Evolutionary conservation across 2,888 invertebrate genomes (phyloP), one percentile per base, ranked within the genome.

Genomic region (Hydrotaea diabolus): DNA sequence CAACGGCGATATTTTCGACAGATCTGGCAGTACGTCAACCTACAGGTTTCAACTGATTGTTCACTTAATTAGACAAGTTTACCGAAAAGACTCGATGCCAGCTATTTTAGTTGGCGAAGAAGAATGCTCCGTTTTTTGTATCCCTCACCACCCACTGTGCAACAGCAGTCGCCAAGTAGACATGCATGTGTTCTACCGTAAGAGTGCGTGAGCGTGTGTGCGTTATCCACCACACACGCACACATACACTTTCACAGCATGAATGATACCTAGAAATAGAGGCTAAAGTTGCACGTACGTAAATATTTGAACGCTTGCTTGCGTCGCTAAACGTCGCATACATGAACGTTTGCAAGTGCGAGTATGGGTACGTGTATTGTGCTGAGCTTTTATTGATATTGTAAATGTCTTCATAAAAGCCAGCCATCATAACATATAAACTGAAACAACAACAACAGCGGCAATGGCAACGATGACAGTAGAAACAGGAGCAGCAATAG

Each of bases 341-440:
- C 66, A 43, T 66, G 15, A 43, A 19, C 19, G 19, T 19, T 26
- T 59, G 11, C 13, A 15, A 26, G 59, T 26, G 62, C 0, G 7
- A 39, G 62, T 46, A 46, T 69, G 69, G 21, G 23, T 13, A 13
- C 13, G 36, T 66, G 26, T n/a, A 62, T 39, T 69, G 55, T n/a
- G 59, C 26, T 23, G 43, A 53, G 39, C 21, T 53, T 64, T 81
- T 81, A 77, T 77, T 77, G 57, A 76, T 46, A 72, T 64, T 77
- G 62, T 64, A 66, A 76, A 66, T 77, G 72, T 73, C 64, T 77
- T 43, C 64, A 77, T 73, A 46, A 77, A 73, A 21, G 19, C 36
- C 71, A 21, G 19, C 36, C 71, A 64, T 9, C 64, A 55, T 43
- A 19, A 78, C n/a, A 72, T 7, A 23, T 39, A 69, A 13, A 59